Percentiles rank a stretch among this genome's conserved stretches.
These are phyloP conservation scores for Salminus brasiliensis DNA, from an alignment of 2,113 vertebrate species.

Conservation along the genomic window DNA sequence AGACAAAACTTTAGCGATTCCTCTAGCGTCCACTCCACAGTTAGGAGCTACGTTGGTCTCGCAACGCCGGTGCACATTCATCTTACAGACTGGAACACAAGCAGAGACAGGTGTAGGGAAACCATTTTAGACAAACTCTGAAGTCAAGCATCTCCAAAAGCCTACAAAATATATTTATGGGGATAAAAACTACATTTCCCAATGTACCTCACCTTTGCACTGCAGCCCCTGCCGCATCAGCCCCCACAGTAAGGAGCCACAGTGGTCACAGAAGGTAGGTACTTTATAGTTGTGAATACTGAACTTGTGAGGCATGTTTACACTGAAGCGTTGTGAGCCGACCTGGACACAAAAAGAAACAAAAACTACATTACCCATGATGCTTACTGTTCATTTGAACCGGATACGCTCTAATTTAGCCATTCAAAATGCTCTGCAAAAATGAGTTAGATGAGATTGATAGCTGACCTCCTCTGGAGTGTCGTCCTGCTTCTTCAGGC, in stretches of 20 bases:
- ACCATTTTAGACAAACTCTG: not conserved
- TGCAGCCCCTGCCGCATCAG: conserved; percentile 97
- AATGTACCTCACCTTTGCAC: conserved; percentile 87
- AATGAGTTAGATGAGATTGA: not conserved
- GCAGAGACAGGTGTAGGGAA: not conserved
- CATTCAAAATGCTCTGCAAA: not conserved
- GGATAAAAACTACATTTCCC: conserved; percentile 2
- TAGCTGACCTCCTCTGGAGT: conserved; percentile 87
- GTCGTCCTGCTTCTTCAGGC: conserved; percentile 96
- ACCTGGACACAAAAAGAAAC: conserved; percentile 84
- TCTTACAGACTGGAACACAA: conserved; percentile 89
- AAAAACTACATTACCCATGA: conserved; percentile 40
- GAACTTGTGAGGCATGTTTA: conserved; percentile 99
- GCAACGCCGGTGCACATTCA: conserved; percentile 97
- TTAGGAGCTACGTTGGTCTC: conserved; percentile 96
- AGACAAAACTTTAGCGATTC: conserved; percentile 94
- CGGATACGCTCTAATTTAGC: not conserved
- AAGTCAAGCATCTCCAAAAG: not conserved
- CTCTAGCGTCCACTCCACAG: conserved; percentile 95
- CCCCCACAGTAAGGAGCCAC: conserved; percentile 97
- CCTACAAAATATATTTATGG: no score
- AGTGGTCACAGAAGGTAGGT: conserved; percentile 98
- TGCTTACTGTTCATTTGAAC: not conserved
- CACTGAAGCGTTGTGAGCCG: conserved; percentile 96
- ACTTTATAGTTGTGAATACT: conserved; percentile 99